Conservation (phyloP, 2,888 invertebrate genomes). For the Parasteatoda lunata region DNA sequence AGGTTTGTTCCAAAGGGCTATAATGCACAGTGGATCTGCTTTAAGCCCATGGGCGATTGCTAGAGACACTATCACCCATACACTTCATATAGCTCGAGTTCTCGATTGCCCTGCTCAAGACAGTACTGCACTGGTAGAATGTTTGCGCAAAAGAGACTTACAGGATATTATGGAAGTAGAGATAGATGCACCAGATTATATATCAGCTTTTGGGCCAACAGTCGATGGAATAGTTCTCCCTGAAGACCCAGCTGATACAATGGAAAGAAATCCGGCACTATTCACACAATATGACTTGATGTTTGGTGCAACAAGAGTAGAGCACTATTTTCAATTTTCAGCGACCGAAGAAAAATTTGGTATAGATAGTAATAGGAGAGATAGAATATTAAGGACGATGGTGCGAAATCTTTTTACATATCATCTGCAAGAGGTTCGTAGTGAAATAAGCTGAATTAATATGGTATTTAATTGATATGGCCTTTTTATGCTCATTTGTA, state of each 20-base stretch:
- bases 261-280: conserved; percentile 64
- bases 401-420: conserved; percentile 90
- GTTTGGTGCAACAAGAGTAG: conserved; percentile 91
- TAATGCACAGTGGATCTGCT: conserved; percentile 94
- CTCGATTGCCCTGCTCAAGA: conserved; percentile 83
- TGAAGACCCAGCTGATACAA: conserved; percentile 77
- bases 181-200: conserved; percentile 82
- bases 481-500: too few relatives aligned
- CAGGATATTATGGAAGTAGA: conserved; percentile 76
- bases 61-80: conserved; percentile 84
- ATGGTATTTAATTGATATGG: too few relatives aligned
- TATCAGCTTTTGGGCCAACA: conserved; percentile 88
- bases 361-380: conserved; percentile 79
- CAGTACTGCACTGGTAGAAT: conserved; percentile 78
- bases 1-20: conserved; percentile 74
- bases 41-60: conserved; percentile 89
- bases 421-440: conserved; percentile 80
- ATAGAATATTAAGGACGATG: conserved; percentile 78
- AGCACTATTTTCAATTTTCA: conserved; percentile 93
- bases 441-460: not conserved
- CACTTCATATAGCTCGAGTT: conserved; percentile 82
- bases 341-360: conserved; percentile 89
- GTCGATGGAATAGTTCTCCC: conserved; percentile 94
- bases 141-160: conserved; percentile 69
- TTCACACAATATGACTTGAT: conserved; percentile 84